Evolutionary conservation across 2,113 vertebrate species (phyloP).

Genomic region (Mola mola): DNA sequence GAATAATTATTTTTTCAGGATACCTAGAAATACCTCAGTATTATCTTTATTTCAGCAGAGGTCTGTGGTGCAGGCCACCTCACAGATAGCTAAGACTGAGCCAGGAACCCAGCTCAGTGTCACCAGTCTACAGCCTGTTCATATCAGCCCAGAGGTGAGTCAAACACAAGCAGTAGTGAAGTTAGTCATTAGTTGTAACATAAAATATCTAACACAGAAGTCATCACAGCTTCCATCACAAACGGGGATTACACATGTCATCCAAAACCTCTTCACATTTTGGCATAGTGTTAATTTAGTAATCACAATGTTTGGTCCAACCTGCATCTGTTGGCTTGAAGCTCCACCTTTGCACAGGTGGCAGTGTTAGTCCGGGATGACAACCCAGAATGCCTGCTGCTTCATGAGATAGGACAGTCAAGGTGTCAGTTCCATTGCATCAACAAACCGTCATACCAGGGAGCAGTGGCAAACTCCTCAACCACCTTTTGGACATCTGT

Average conservation of each 20-base stretch:
- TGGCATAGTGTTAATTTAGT: constrained; percentile 12
- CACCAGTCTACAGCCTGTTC: constrained; percentile 88
- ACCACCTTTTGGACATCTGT: constrained; percentile 11
- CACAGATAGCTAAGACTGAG: constrained; percentile 87
- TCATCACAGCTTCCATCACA: neutral
- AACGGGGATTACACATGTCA: neutral
- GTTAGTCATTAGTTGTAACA: neutral
- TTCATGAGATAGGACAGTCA: constrained; percentile 30
- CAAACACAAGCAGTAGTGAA: constrained; percentile 10
- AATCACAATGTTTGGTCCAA: constrained; percentile 29
- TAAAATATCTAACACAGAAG: neutral
- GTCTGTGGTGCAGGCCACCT: constrained; percentile 89
- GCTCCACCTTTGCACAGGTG: constrained; percentile 27
- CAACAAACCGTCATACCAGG: constrained; percentile 26
- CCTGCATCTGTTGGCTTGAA: constrained; percentile 49
- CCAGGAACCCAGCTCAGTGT: constrained; percentile 87
- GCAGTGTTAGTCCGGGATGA: constrained; percentile 50
- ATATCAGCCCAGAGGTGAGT: constrained; percentile 88
- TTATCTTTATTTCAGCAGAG: constrained; percentile 77
- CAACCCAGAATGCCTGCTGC: constrained; percentile 34
- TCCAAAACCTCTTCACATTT: constrained; percentile 5
- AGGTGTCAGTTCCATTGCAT: constrained; percentile 19
- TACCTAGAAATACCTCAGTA: constrained; percentile 1
- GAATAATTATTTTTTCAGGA: neutral
- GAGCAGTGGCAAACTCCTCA: constrained; percentile 6